Percentiles rank a stretch among this genome's conserved stretches.
These are phyloP conservation scores for Oikopleura vanhoeffeni DNA, from an alignment of 23 tunicate genomes.

Conservation along the genomic window DNA sequence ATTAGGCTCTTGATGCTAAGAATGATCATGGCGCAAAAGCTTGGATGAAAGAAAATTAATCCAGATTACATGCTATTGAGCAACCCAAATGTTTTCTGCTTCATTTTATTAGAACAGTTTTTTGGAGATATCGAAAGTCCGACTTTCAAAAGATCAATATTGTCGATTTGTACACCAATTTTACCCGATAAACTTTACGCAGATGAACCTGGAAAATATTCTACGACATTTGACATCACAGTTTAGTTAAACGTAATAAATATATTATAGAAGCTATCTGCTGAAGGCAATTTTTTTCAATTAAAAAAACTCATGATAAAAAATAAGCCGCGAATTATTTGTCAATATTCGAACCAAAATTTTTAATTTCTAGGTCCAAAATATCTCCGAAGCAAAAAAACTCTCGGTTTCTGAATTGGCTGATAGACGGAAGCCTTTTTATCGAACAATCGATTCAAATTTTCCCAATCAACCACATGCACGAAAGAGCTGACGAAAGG, in stretches of 20 bases:
- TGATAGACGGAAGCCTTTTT: background rate
- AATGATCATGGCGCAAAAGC: background rate
- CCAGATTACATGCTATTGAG: background rate
- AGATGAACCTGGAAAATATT: background rate
- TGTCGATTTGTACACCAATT: background rate
- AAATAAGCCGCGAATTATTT: no score
- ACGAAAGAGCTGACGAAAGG: background rate
- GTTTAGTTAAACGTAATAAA: no score
- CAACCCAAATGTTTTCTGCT: background rate
- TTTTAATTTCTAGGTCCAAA: background rate
- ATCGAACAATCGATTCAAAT: background rate
- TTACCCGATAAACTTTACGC: background rate
- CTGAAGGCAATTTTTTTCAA: no score
- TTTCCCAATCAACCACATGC: background rate
- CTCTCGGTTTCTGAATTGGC: background rate
- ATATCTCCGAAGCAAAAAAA: background rate
- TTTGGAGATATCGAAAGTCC: background rate
- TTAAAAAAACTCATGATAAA: no score
- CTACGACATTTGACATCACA: background rate
- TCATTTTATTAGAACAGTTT: background rate
- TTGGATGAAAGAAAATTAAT: constrained; percentile 4
- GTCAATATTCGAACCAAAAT: no score
- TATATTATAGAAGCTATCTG: no score
- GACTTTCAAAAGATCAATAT: background rate
- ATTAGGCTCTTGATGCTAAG: background rate